A percentile compares a stretch with the other conserved stretches of the same genome.
These are phyloP conservation scores for Apamea anceps DNA, from an alignment of 2,888 invertebrate species.

Conservation along the genomic window DNA sequence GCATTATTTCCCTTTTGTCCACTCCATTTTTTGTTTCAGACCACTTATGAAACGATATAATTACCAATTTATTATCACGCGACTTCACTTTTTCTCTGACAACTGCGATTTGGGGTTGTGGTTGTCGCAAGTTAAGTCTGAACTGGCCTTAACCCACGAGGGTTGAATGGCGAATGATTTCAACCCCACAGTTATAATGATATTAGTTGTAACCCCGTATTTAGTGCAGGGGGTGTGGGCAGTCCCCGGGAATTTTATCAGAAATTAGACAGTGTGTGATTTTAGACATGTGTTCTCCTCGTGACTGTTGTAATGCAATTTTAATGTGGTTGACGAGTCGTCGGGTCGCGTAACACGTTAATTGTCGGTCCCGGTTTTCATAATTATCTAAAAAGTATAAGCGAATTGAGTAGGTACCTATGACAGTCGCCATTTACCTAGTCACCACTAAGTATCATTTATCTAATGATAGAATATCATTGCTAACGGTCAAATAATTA, in stretches of 20 bases:
- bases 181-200: constrained; percentile 79
- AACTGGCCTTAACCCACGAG: constrained; percentile 68
- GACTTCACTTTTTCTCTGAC: background rate
- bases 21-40: background rate
- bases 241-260: constrained; percentile 51
- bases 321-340: constrained; percentile 26
- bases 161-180: constrained; percentile 70
- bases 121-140: constrained; percentile 24
- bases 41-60: background rate
- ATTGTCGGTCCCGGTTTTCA: background rate
- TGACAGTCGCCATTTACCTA: no score
- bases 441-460: no score
- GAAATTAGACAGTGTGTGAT: constrained; percentile 47
- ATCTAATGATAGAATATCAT: no score
- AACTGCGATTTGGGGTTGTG: background rate
- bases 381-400: no score
- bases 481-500: no score
- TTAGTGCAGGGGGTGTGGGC: constrained; percentile 70
- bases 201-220: constrained; percentile 87
- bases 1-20: background rate
- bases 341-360: background rate
- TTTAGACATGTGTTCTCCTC: constrained; percentile 49
- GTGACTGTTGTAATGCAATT: constrained; percentile 29
- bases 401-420: no score
- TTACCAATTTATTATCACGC: background rate